phyloP scores from a whole-genome alignment of 2,797 vertebrate genomes.

The Lateolabrax maculatus region DNA sequence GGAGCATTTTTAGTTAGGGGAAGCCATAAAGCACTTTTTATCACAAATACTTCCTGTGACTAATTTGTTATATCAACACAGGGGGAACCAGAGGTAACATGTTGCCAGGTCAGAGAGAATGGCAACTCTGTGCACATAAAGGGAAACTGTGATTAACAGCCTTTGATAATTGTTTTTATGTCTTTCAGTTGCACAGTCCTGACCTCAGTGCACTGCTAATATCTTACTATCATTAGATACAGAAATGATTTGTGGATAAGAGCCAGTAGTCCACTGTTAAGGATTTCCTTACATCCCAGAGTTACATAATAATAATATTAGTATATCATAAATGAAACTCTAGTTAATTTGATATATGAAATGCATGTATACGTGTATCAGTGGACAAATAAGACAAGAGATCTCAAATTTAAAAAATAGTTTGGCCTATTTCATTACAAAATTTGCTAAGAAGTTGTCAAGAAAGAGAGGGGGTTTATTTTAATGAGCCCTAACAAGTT shows the following conservation, averaged over 20 bases:
- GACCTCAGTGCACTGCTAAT: constrained; percentile 3
- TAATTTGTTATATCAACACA: constrained; percentile 29
- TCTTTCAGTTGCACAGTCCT: neutral
- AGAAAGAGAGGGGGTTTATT: neutral
- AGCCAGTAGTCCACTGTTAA: neutral
- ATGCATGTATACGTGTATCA: neutral
- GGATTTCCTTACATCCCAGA: neutral
- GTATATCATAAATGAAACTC: neutral
- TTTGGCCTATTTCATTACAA: neutral
- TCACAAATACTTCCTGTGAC: constrained; percentile 2
- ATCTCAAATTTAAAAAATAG: neutral
- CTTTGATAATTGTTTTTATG: neutral
- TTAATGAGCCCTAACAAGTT: neutral
- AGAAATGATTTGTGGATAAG: neutral
- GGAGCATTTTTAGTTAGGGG: constrained; percentile 22
- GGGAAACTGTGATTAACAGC: neutral
- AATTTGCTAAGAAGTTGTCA: neutral
- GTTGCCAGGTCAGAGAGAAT: constrained; percentile 45
- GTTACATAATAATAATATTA: neutral
- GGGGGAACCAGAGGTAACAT: constrained; percentile 18
- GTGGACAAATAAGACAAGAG: neutral
- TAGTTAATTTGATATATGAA: neutral
- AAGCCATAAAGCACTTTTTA: constrained; percentile 3
- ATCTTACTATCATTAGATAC: neutral
- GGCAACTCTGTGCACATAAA: constrained; percentile 6